A percentile compares a stretch with the other conserved stretches of the same genome.
Conservation (phyloP, 2,113 vertebrate genomes). For the Hemiprocne comata region DNA sequence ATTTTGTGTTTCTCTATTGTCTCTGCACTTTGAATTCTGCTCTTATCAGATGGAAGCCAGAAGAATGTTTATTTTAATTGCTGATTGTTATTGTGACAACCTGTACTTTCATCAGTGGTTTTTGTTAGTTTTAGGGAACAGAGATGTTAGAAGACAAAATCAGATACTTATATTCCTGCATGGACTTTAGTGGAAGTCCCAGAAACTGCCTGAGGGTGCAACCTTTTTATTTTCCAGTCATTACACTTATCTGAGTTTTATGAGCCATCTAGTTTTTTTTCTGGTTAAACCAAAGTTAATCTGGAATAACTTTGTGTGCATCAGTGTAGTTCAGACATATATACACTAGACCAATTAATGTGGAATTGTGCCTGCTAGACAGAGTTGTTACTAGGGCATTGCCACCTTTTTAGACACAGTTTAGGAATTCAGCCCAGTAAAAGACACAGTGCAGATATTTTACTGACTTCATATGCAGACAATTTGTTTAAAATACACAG, state of each 20-base stretch:
- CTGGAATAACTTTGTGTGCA: background rate
- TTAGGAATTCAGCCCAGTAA: background rate
- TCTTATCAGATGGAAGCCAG: constrained; percentile 42
- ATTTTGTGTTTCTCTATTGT: constrained; percentile 27
- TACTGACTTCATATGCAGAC: background rate
- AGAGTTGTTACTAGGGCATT: background rate
- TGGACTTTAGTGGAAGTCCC: background rate
- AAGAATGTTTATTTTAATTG: constrained; percentile 24
- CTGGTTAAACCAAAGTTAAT: background rate
- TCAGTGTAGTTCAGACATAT: background rate
- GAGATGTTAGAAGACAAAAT: background rate
- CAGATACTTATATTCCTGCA: background rate
- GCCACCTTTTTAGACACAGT: background rate
- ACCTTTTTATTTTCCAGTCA: background rate
- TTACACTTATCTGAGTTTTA: background rate
- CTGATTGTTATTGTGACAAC: constrained; percentile 40
- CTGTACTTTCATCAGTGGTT: background rate
- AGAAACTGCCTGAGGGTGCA: background rate
- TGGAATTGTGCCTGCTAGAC: background rate
- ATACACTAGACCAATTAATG: background rate
- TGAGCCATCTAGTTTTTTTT: background rate
- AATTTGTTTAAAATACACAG: background rate
- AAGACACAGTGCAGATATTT: background rate
- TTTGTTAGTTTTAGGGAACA: constrained; percentile 28
- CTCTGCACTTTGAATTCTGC: background rate